Evolutionary conservation across 2,113 vertebrate species (phyloP).

Genomic region (Peromyscus californicus): DNA sequence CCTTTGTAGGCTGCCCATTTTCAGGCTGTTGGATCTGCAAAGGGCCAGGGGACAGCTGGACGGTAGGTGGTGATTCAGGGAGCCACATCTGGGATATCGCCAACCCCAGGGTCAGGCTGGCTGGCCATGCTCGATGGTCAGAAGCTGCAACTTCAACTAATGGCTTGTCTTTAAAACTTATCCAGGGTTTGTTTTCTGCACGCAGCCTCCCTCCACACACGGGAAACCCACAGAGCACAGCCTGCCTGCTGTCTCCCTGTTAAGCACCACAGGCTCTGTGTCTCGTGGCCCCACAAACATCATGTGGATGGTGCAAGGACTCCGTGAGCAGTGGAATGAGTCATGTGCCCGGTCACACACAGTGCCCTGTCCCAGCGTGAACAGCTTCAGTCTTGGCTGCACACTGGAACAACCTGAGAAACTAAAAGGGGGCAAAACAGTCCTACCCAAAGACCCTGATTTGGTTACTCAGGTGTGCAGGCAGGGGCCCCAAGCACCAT

Average conservation of each 20-base stretch:
- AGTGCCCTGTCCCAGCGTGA: background rate
- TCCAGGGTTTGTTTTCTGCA: background rate
- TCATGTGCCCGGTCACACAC: background rate
- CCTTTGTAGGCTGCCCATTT: background rate
- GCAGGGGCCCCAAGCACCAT: background rate
- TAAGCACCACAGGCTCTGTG: accelerated
- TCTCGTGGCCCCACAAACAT: too few relatives aligned
- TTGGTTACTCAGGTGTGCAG: background rate
- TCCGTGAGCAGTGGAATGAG: background rate
- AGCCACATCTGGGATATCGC: background rate
- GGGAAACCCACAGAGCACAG: background rate
- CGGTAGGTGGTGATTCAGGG: background rate
- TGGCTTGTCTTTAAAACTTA: background rate
- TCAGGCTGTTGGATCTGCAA: background rate
- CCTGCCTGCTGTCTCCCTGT: background rate
- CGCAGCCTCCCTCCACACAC: background rate
- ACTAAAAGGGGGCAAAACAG: background rate
- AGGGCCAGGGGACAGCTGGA: background rate
- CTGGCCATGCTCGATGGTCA: background rate
- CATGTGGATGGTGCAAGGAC: background rate
- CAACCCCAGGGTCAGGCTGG: background rate
- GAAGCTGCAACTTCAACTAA: background rate
- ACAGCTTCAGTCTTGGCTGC: background rate
- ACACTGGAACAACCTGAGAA: background rate
- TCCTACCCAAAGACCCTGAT: background rate